Base-by-base conservation (phyloP, 37 sponge, comb jelly and placozoan species). In the Ianthella basta region DNA sequence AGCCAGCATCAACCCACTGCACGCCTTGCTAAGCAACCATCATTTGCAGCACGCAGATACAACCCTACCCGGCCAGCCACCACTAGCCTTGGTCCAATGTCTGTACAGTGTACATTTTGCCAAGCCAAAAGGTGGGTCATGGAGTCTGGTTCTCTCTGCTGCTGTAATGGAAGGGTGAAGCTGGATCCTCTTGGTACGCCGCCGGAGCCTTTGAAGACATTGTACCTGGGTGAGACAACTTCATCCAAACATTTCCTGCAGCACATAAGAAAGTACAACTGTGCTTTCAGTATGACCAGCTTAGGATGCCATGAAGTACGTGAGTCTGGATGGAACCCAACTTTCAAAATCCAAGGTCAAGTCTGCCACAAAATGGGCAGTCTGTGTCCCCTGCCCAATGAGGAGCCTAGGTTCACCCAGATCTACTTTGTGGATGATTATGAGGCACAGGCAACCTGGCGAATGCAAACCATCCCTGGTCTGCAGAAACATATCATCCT, bases 271-370 rank as follows among this genome's bases (percentile, higher is more conserved):
- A 80, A 80, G 53, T 80, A 80, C 37, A 80, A 80, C 37, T 55
- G 27, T 80, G 41, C 55, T 54, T 80, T 80, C 25, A 38, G 37
- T 39, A 80, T 80, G 39, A 80, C 81, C 6, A 53, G 55, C 54
- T 80, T 80, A 44, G 81, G 81, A 44, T 41, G 30, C 5, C 32
- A 80, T 41, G 53, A 80, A 15, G 37, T 55, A 23, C 32, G 57
- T 5, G 57, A 55, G 57, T 44, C 81, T 38, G 81, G 81, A 5
- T 87, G 23, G 24, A 87, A 55, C 38, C 87, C 87, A 66, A 83
- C 82, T 20, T 87, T 87, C 37, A 60, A 83, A 55, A 82, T 80
- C 18, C 82, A 87, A 82, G 87, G 87, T 4, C 87, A 87, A 15
- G 80, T 87, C 18, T 87, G 85, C 82, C 87, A 87, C 27, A 82